These are phyloP conservation scores for Rhopalosiphum padi DNA, from an alignment of 1,140 invertebrate species.

Conservation along the genomic window DNA sequence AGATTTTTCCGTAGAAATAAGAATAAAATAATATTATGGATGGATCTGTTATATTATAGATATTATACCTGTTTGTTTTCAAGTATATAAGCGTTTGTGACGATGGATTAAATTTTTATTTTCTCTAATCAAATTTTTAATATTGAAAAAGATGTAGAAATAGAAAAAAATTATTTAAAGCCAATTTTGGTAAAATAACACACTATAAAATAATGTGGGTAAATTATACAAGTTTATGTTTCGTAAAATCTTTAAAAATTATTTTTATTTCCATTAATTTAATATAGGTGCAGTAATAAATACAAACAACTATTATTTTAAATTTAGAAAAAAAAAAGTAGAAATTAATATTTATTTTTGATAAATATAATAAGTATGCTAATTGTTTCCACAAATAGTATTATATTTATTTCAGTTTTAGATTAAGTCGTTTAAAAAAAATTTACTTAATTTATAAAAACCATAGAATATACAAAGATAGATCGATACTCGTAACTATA, in stretches of 20 bases:
- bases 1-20: not conserved
- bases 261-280: not conserved
- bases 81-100: not conserved
- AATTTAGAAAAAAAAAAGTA: not conserved
- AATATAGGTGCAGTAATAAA: not conserved
- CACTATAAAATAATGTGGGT: not conserved
- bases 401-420: not conserved
- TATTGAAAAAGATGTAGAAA: not conserved
- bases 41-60: not conserved
- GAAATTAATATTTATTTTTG: not conserved
- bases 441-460: no score
- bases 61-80: not conserved
- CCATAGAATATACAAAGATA: not conserved
- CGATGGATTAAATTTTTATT: not conserved
- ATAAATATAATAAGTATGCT: not conserved
- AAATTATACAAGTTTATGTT: not conserved
- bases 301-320: not conserved
- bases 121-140: not conserved
- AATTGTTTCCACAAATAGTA: not conserved
- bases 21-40: not conserved
- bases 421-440: no score
- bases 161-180: not conserved
- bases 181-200: not conserved
- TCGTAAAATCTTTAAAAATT: not conserved
- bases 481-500: not conserved